Percentiles rank a stretch among this genome's conserved stretches.
These are phyloP conservation scores for Diarsia dahlii DNA, from an alignment of 2,888 invertebrate genomes.

Conservation along the genomic window DNA sequence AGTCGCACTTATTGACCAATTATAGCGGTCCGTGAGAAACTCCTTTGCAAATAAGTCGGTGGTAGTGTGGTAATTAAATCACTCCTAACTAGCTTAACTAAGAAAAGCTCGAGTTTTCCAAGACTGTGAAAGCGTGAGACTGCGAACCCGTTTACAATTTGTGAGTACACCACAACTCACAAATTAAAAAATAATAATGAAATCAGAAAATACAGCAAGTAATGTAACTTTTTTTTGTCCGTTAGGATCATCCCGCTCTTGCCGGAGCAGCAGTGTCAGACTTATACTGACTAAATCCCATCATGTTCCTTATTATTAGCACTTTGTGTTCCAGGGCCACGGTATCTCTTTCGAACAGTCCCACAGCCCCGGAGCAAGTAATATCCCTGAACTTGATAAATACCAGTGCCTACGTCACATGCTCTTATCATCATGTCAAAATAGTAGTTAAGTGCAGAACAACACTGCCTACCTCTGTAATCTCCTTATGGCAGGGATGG, in stretches of 20 bases:
- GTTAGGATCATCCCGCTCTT: no score
- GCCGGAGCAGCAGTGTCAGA: no score
- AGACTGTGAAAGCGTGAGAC: conserved; percentile 1
- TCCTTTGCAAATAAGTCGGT: conserved; percentile 7
- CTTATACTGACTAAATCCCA: no score
- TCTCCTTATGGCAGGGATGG: no score
- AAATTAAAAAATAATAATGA: no score
- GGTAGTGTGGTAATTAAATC: background rate
- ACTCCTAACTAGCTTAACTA: background rate
- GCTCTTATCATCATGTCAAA: conserved; percentile 15
- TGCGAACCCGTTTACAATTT: background rate
- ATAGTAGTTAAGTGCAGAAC: background rate
- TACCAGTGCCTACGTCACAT: conserved; percentile 6
- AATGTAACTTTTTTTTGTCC: no score
- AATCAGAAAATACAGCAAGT: background rate
- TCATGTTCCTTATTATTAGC: no score
- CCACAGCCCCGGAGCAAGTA: no score
- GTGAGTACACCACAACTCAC: no score
- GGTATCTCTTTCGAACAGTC: no score
- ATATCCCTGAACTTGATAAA: conserved; percentile 4
- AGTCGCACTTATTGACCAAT: conserved; percentile 25
- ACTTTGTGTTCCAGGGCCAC: no score
- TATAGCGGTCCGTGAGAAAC: conserved; percentile 12
- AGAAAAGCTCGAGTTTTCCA: background rate
- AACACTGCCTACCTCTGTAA: conserved; percentile 12